Evolutionary conservation across 2,888 invertebrate genomes (phyloP), one percentile per base, ranked within the genome.

Genomic region (Mayetiola destructor): DNA sequence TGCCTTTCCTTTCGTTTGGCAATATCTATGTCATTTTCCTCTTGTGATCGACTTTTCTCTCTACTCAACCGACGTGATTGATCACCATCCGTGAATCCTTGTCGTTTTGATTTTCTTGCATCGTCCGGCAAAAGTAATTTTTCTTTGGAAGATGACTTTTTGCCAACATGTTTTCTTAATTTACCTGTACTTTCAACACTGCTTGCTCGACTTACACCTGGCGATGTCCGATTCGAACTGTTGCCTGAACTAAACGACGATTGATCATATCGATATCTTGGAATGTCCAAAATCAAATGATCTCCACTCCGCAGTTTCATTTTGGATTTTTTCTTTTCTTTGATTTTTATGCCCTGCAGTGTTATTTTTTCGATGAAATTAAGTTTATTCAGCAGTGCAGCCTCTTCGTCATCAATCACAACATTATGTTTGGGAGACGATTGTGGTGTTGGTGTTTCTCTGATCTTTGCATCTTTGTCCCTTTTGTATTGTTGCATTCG

Each of bases 1-100:
- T 85, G 85, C 61, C 84, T 79, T 64, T 84, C 84, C 68, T 83
- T 82, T 53, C 85, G 78, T 67, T 84, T 84, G 1, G 80, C 82
- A 30, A 70, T 66, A 67, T 84, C 83, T 0, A 81, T 79, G 63
- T 84, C 84, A 60, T 81, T 81, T 61, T 84, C 84, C 66, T 84
- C 84, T 67, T 82, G 82, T 1, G 83, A 84, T 66, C 81, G 83
- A 4, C 82, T 80, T 60, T 83, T 76, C 67, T 84, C 84, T 56
- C 67, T 69, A 59, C 68, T 69, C 12, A 71, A 59, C 1, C 66
- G 64, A 12, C 69, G 67, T 10, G 59, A 71, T 65, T 16, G 72
- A 71, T 61, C 80, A 69, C 78, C 80, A 64, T 84, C 84, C 59
- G 84, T 71, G 0, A 83, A 82, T 64, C 80, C 81, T 0, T 83